A percentile compares a stretch with the other conserved stretches of the same genome.
phyloP scores from a whole-genome alignment of 2,113 vertebrate genomes.

The Eurypyga helias region DNA sequence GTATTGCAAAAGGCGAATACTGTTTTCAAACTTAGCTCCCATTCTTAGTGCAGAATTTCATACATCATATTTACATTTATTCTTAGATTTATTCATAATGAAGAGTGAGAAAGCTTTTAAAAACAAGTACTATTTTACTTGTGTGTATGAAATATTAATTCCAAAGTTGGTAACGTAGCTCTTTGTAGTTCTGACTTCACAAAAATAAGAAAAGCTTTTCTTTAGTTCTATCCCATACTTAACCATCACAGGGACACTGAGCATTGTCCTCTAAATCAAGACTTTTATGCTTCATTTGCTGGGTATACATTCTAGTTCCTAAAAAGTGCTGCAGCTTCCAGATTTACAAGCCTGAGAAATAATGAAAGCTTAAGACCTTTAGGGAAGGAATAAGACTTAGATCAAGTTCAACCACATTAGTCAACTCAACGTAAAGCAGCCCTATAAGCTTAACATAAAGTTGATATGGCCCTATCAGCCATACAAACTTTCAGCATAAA shows the following conservation, averaged over 20 bases:
- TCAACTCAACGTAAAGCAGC: background rate
- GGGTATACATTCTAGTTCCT: background rate
- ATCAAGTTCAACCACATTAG: background rate
- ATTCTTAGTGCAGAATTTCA: background rate
- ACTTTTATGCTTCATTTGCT: background rate
- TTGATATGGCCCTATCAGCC: conserved; percentile 1
- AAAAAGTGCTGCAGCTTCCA: background rate
- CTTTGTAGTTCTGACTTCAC: background rate
- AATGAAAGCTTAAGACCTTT: conserved; percentile 24
- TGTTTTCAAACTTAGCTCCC: background rate
- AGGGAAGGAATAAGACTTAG: conserved; percentile 8
- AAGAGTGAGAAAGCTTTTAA: background rate
- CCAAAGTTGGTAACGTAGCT: background rate
- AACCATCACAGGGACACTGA: background rate
- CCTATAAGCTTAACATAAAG: background rate
- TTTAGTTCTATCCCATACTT: background rate
- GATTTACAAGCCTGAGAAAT: conserved; percentile 15
- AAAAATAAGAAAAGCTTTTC: background rate
- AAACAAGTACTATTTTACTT: background rate
- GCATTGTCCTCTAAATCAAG: background rate
- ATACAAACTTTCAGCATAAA: conserved; percentile 15
- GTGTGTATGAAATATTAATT: background rate
- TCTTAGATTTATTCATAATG: background rate
- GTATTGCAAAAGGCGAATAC: background rate
- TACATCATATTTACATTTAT: background rate